A percentile compares a stretch with the other conserved stretches of the same genome.
phyloP scores from a whole-genome alignment of 2,113 vertebrate genomes.

The Carassius carassius region DNA sequence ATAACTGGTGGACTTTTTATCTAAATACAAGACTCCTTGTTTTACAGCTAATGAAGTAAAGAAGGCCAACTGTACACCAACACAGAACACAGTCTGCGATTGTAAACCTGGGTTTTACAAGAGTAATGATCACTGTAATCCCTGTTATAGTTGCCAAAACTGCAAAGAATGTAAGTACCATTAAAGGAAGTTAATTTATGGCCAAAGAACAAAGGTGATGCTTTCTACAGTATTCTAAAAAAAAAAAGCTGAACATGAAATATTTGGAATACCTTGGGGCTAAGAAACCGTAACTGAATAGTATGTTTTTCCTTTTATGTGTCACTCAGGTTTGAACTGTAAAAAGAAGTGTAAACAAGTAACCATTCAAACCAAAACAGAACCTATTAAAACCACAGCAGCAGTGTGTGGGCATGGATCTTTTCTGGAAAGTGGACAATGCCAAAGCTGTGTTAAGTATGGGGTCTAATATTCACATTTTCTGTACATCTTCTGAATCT shows the following conservation, averaged over 20 bases:
- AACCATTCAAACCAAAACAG: not conserved
- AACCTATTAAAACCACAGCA: not conserved
- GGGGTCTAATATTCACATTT: not conserved
- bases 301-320: not conserved
- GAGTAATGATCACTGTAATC: not conserved
- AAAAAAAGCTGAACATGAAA: not conserved
- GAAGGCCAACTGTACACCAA: not conserved
- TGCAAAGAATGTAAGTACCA: slow-evolving; percentile 34
- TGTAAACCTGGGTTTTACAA: slow-evolving; percentile 44
- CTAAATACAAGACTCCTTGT: not conserved
- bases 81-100: slow-evolving; percentile 13
- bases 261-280: not conserved
- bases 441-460: slow-evolving; percentile 24
- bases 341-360: not conserved
- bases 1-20: not conserved
- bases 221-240: not conserved
- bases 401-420: not conserved
- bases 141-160: not conserved
- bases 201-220: not conserved
- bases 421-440: slow-evolving; percentile 11
- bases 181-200: not conserved
- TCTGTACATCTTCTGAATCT: not conserved
- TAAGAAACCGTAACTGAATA: not conserved
- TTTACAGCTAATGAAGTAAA: slow-evolving; percentile 35
- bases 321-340: not conserved